These are phyloP conservation scores for Sepioteuthis lessoniana DNA, from an alignment of 2,888 invertebrate genomes.

Conservation along the genomic window DNA sequence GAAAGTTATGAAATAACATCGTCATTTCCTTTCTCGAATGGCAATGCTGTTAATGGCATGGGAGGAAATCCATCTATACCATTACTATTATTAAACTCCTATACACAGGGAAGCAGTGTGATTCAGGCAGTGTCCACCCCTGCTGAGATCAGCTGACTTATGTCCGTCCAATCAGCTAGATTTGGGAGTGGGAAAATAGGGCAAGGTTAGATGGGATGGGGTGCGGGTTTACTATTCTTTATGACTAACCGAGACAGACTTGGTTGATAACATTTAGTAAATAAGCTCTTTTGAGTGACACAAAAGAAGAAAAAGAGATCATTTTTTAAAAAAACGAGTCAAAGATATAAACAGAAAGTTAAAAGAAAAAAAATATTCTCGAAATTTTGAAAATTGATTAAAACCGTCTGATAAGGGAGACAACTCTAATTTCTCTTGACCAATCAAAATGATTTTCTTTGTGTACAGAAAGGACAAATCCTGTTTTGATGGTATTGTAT, in stretches of 20 bases:
- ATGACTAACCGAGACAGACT: not conserved
- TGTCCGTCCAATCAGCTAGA: not conserved
- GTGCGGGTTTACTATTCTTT: not conserved
- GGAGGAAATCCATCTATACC: not conserved
- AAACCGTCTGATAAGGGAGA: not conserved
- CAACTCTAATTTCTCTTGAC: not conserved
- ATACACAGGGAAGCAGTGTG: not conserved
- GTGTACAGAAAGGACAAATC: no score
- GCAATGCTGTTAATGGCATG: not conserved
- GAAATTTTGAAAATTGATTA: no score
- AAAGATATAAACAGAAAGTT: no score
- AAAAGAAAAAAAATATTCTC: no score
- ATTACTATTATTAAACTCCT: not conserved
- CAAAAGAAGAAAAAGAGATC: not conserved
- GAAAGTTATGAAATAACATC: constrained; percentile 56
- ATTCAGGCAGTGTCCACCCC: not conserved
- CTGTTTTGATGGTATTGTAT: no score
- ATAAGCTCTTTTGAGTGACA: not conserved
- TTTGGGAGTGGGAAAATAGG: not conserved
- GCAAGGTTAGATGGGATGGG: no score
- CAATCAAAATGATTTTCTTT: no score
- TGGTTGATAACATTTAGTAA: not conserved
- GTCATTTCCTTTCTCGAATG: constrained; percentile 66
- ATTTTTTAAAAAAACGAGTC: not conserved
- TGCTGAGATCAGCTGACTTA: not conserved